Base-by-base conservation (phyloP, 2,113 vertebrate genomes). In the Tyto alba region DNA sequence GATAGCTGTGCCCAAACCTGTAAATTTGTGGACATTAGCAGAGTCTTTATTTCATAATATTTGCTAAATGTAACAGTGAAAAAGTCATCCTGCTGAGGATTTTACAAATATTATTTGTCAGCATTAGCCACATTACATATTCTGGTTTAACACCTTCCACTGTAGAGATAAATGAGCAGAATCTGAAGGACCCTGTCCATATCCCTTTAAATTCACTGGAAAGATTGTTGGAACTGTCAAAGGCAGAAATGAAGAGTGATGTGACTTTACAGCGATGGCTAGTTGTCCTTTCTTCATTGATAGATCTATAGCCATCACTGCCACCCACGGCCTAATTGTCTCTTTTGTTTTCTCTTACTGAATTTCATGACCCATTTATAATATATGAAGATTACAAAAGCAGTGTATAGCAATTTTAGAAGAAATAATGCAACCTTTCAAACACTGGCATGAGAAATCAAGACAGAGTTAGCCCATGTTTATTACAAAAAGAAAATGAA, bases 291-390 rank as follows among this genome's bases (percentile, higher is more conserved):
- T 59, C 63, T 93, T 94, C 77, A 21, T 52, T 38, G 55, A 38
- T 90, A 75, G 26, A 26, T 71, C 36, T 60, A n/a, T 22, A 95
- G 52, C 36, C n/a, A 53, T 38, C 62, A 50, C 50, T 87, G 41
- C 55, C 62, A 89, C 57, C 29, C 67, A 81, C n/a, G 79, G n/a
- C 56, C 77, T 75, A 41, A 93, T 50, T 92, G 71, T 43, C 34
- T 83, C 79, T 75, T 43, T 50, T 75, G 67, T 77, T 96, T 90
- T 91, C 63, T 85, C 59, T 93, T 63, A 19, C 60, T 47, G 79
- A 74, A 79, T 92, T 94, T 90, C 93, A 93, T 52, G 68, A 94
- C 56, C 79, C 83, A 78, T 92, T 95, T 83, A 88, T 93, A 93
- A 80, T 88, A 89, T 29, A 86, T 79, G 75, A 86, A 90, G 83